Base-by-base conservation (phyloP, 2,113 vertebrate species). In the Macaca nemestrina region DNA sequence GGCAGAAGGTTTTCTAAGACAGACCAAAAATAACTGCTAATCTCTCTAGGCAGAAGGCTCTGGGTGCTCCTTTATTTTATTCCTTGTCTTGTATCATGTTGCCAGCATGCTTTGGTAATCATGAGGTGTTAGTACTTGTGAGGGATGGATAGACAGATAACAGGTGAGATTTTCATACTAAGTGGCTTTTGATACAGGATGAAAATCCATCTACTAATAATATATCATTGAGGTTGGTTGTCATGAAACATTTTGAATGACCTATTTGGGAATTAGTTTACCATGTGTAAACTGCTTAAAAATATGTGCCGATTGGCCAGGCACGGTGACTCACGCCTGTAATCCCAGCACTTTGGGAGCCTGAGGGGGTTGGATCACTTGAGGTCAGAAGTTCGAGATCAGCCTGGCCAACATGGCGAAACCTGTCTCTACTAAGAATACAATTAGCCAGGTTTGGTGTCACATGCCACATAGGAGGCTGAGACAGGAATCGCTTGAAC, bases 111-210 rank as follows among this genome's bases (percentile, higher is more conserved):
- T 57, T 3, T 72, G 64, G 50, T 61, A 80, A 59, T 93, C 32
- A 96, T 23, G 68, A 75, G 83, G 55, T 52, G 10, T 85, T 93
- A 12, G 45, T 76, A 25, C 16, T 95, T 84, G 48, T 35, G 67
- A 96, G 48, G 35, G n/a, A 40, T 61, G 52, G 38, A 38, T 80
- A 94, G 88, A 87, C 61, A 73, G 20, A 52, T 84, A 59, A 67
- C 70, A 87, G 70, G 76, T 88, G 78, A 81, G 40, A 93, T 88
- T 95, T 96, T 95, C 45, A 30, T 76, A 72, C 64, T 70, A 57
- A 82, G 52, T 80, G 55, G 57, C 72, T 88, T 68, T 72, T 78
- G 78, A 90, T 55, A 55, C 11, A 76, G 84, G 70, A 59, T 94
- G 81, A 84, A 57, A 87, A 55, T 84, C 50, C 30, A 72, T 67